A percentile compares a stretch with the other conserved stretches of the same genome.
phyloP scores from a whole-genome alignment of 2,797 vertebrate genomes.

The Xenopus petersii region DNA sequence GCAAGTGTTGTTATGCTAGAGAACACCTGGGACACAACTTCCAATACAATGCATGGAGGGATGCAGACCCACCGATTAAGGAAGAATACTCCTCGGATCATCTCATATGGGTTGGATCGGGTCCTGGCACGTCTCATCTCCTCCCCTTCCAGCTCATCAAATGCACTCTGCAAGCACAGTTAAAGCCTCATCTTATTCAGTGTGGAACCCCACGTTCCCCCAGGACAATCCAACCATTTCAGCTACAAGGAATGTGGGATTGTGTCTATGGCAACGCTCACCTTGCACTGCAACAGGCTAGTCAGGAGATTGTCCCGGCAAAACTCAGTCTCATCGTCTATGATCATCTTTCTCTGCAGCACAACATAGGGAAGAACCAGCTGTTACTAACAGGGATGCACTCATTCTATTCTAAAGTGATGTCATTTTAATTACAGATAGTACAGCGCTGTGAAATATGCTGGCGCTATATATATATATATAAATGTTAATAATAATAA shows the following conservation, averaged over 20 bases:
- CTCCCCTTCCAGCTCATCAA: conserved; percentile 89
- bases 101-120: conserved; percentile 93
- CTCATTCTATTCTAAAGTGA: too few species aligned
- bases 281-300: conserved; percentile 87
- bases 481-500: too few species aligned
- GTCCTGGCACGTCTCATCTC: conserved; percentile 96
- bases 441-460: too few species aligned
- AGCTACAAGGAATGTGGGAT: too few species aligned
- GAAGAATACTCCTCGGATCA: conserved; percentile 94
- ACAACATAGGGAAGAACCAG: not conserved
- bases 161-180: conserved; percentile 74
- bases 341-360: conserved; percentile 82
- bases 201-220: too few species aligned
- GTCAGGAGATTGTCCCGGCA: conserved; percentile 84
- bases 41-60: too few species aligned
- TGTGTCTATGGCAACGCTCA: conserved; percentile 56
- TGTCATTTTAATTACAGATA: too few species aligned
- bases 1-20: too few species aligned
- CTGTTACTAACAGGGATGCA: too few species aligned
- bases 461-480: too few species aligned
- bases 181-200: not conserved
- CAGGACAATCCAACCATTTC: not conserved
- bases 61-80: conserved; percentile 82
- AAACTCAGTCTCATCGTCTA: conserved; percentile 93
- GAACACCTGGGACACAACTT: too few species aligned